Base-by-base conservation (phyloP, 2,888 invertebrate species). In the Pharmacophagus antenor region DNA sequence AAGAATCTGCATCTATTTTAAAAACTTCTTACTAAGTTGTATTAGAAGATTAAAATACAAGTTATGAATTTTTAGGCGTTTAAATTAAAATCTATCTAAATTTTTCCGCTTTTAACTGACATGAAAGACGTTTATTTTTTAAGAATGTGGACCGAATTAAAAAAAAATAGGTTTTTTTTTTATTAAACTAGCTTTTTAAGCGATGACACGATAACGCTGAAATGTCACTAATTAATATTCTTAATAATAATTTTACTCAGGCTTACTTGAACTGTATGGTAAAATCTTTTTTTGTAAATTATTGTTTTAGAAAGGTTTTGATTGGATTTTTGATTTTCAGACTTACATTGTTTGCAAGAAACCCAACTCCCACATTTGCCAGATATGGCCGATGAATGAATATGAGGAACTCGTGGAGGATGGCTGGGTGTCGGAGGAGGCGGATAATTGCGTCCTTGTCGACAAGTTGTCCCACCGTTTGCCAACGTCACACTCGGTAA, bases 271-370 rank as follows among this genome's bases (percentile, higher is more conserved):
- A n/a, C n/a, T n/a, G n/a, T n/a, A n/a, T n/a, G n/a, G n/a, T n/a
- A n/a, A n/a, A n/a, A n/a, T n/a, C n/a, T n/a, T n/a, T n/a, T n/a
- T n/a, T n/a, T n/a, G n/a, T 12, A 2, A 31, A 7, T 18, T 44
- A 1, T 5, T 18, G 18, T 44, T 8, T 44, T 18, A 18, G 4
- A 20, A 8, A 44, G 8, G 7, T 18, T 6, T 44, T 18, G 18
- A 44, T 44, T 2, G 18, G 8, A 44, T 18, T 17, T 44, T 18
- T n/a, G 6, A 44, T 2, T 76, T 78, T 60, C 77, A 83, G 80
- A 60, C 67, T 23, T 70, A 72, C 63, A 56, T 83, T 46, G 67
- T 84, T 48, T 85, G 85, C 65, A 75, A 76, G 65, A 68, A 74
- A 15, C 68, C 74, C 2, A 64, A 69, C 51, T 68, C 76, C 5